Percentiles rank a stretch among this genome's conserved stretches.
phyloP scores from a whole-genome alignment of 1,140 invertebrate species.

The Trachelipus rathkii region DNA sequence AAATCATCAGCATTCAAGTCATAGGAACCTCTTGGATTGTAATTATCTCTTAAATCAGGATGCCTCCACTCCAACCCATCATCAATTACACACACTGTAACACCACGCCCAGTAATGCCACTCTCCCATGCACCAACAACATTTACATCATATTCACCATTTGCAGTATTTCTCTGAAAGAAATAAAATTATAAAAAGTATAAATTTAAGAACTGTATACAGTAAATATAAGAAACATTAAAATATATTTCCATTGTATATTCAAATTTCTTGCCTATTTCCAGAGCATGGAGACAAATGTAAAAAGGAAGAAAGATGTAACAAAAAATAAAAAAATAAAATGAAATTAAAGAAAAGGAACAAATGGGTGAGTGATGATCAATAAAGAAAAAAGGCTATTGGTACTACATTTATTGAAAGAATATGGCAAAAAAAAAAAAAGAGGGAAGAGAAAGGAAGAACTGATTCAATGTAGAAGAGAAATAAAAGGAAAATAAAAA shows the following conservation, averaged over 20 bases:
- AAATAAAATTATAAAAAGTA: background rate
- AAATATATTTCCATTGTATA: background rate
- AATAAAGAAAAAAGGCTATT: no score
- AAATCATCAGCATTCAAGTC: slow-evolving; percentile 41
- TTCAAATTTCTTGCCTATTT: no score
- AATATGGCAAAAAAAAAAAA: no score
- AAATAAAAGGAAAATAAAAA: no score
- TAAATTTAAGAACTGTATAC: background rate
- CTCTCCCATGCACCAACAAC: slow-evolving; percentile 72
- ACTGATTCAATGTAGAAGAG: no score
- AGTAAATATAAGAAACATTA: background rate
- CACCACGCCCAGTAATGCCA: slow-evolving; percentile 74
- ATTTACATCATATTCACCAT: slow-evolving; percentile 54
- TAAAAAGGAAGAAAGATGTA: no score
- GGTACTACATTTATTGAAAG: no score
- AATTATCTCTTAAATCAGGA: slow-evolving; percentile 72
- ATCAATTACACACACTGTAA: slow-evolving; percentile 77
- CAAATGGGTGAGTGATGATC: no score
- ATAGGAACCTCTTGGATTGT: slow-evolving; percentile 49
- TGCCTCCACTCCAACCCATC: slow-evolving; percentile 80
- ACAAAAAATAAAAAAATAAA: no score
- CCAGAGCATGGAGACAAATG: no score
- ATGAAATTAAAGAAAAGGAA: no score
- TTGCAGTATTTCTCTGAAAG: slow-evolving; percentile 25
- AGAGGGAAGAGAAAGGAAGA: no score